A percentile compares a stretch with the other conserved stretches of the same genome.
phyloP scores from a whole-genome alignment of 2,113 vertebrate species.

The Scopus umbretta region DNA sequence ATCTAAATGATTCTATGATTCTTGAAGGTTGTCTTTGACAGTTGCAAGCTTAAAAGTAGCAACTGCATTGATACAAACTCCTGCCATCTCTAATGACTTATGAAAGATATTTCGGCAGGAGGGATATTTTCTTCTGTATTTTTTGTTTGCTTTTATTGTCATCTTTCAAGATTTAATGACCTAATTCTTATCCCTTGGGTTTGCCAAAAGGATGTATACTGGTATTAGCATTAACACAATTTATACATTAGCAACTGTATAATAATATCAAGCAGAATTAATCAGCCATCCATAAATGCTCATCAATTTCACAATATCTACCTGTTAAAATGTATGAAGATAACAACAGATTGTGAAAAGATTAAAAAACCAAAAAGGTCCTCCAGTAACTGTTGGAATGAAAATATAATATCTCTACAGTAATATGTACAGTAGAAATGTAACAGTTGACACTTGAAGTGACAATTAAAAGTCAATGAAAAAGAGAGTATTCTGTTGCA shows the following conservation, averaged over 20 bases:
- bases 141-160: background rate
- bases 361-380: background rate
- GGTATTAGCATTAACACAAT: background rate
- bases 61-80: background rate
- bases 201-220: background rate
- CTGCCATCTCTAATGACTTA: background rate
- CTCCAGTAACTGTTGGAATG: background rate
- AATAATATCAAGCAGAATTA: background rate
- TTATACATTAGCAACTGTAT: background rate
- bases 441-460: background rate
- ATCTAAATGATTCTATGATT: background rate
- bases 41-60: background rate
- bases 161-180: background rate
- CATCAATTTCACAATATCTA: background rate
- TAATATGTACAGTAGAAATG: background rate
- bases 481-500: background rate
- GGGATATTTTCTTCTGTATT: background rate
- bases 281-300: background rate
- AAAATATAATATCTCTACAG: background rate
- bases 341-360: background rate
- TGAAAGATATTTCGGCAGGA: background rate
- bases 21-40: background rate
- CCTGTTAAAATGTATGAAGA: background rate
- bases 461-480: background rate
- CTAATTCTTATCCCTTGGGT: background rate